Evolutionary conservation across 2,888 invertebrate species (phyloP), one percentile per base, ranked within the genome.

Genomic region (Lagria hirta): DNA sequence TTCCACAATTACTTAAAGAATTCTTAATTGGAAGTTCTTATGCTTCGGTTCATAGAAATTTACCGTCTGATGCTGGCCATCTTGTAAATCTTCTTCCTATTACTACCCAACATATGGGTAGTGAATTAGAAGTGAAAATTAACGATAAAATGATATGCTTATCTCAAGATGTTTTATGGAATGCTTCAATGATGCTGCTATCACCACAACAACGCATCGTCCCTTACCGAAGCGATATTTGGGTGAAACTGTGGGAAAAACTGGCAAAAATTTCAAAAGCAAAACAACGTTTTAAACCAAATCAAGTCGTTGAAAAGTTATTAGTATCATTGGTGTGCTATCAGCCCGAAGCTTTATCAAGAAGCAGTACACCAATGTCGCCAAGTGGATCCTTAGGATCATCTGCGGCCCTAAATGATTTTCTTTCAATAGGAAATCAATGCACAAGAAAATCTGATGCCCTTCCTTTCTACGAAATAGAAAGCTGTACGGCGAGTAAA

Each of bases 401-500:
- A 64, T 72, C 72, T 3, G 61, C 63, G 4, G 65, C 66, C 8
- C 66, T 75, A 13, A 70, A 73, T 11, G 73, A 74, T 40, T 74
- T 76, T 17, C 73, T 78, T 1, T 72, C 72, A 42, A 65, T 75
- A 17, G 69, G 71, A 29, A 73, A 72, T 36, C 75, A 77, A 22
- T 68, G 66, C 44, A 72, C 70, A 11, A 68, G 57, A 58, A 68
- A 65, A 66, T 74, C 72, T 47, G 84, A 84, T 61, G 67, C 78
- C 43, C 71, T 91, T 57, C 91, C 90, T 0, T 91, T 91, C 72
- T 77, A 84, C 46, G 91, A 91, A 70, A 75, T 84, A 7, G 90
- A 91, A 69, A 85, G 84, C 22, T 90, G 90, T 65, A 90, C 91
- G 2, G 90, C 90, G 7, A 88, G 88, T 58, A 88, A 88, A 60